Evolutionary conservation across 2,113 vertebrate species (phyloP), one percentile per base, ranked within the genome.

Genomic region (Turdus rufiventris): DNA sequence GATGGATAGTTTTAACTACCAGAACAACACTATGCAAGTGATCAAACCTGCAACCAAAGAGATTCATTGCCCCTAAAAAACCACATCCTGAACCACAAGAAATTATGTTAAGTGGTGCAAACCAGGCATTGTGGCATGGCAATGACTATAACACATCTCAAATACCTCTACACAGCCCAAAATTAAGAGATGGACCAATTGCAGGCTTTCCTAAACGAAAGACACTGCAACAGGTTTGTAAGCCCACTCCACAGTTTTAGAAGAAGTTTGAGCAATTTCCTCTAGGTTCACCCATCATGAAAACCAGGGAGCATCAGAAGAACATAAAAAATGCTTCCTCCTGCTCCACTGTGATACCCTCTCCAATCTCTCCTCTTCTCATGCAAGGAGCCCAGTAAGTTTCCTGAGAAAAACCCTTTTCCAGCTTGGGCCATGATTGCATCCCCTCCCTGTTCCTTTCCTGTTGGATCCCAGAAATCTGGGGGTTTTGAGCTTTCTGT

Each of bases 51-150:
- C 8, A 66, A 50, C 19, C 19, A 45, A 90, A 40, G 2, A 47
- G 21, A 56, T 75, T 68, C 9, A 26, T 2, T 61, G 45, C 12
- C 42, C 18, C 66, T 45, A 45, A 87, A 45, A 87, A 56, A 63
- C 18, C 28, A 53, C 53, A 67, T n/a, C 28, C 16, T n/a, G 42
- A 85, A 58, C 38, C 19, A 6, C 1, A 66, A 84, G 25, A 28
- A 82, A 72, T 14, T n/a, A 29, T 12, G 31, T 53, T 82, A 23
- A 79, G 21, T 48, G 63, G 16, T 71, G 33, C 47, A 95, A 67
- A 81, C 18, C 31, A 86, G 63, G 17, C 51, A 60, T 9, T 0
- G 0, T 21, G 31, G 26, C 15, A 5, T 9, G 81, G 43, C 47
- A 34, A 20, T 77, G 50, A 51, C 42, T 75, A 77, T 21, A 85